A percentile compares a stretch with the other conserved stretches of the same genome.
Evolutionary conservation across 2,797 vertebrate species (phyloP).

Genomic region (Pachyuromys duprasi): DNA sequence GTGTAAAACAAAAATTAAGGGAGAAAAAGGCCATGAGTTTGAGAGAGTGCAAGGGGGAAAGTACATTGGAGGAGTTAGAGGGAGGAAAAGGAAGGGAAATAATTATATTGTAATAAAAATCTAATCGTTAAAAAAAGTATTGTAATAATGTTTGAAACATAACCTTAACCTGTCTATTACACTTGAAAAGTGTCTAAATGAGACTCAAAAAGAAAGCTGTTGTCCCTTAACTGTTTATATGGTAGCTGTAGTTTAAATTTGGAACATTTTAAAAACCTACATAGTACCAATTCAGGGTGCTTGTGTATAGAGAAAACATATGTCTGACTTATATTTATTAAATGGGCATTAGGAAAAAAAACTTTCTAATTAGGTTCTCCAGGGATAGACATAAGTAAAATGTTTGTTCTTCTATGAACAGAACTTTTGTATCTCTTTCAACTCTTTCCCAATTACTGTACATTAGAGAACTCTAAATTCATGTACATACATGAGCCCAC

Average conservation of each 20-base stretch:
- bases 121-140: constrained; percentile 55
- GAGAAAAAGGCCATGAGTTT: not conserved
- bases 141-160: constrained; percentile 82
- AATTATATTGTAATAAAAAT: not conserved
- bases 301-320: constrained; percentile 86
- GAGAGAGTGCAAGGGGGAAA: not conserved
- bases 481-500: not conserved
- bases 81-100: not conserved
- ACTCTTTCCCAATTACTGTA: not conserved
- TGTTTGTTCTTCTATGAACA: constrained; percentile 49
- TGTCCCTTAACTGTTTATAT: constrained; percentile 84
- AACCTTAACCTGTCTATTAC: constrained; percentile 83
- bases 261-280: constrained; percentile 88
- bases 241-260: constrained; percentile 85
- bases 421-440: constrained; percentile 35
- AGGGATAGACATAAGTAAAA: constrained; percentile 45
- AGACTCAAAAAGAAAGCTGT: constrained; percentile 83
- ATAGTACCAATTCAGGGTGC: constrained; percentile 83
- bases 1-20: not conserved
- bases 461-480: constrained; percentile 45
- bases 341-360: constrained; percentile 83
- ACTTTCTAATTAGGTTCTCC: constrained; percentile 65
- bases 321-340: constrained; percentile 78
- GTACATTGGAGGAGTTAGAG: not conserved
- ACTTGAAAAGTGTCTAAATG: constrained; percentile 80